Evolutionary conservation across 2,113 vertebrate species (phyloP).

Genomic region (Eptesicus fuscus): DNA sequence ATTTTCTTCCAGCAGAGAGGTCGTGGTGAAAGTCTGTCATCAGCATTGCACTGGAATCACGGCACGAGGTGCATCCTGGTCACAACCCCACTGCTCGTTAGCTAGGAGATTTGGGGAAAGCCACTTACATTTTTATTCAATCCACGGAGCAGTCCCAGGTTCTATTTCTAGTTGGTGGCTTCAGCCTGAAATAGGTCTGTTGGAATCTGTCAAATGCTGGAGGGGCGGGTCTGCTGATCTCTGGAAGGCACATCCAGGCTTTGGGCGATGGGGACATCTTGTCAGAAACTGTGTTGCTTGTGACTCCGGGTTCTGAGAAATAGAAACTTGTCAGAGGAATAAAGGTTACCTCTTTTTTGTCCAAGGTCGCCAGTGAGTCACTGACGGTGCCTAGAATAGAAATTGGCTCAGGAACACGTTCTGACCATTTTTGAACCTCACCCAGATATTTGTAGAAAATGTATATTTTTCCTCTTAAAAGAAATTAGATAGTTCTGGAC

Average conservation of each 20-base stretch:
- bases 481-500: background rate
- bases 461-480: background rate
- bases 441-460: constrained; percentile 41
- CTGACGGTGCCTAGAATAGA: constrained; percentile 61
- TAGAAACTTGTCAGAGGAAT: constrained; percentile 8
- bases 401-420: constrained; percentile 42
- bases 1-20: background rate
- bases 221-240: background rate
- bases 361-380: constrained; percentile 61
- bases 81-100: background rate
- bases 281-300: background rate
- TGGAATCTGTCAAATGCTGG: background rate
- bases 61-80: background rate
- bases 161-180: background rate
- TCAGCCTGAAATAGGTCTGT: background rate
- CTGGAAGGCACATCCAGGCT: background rate
- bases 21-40: background rate
- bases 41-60: background rate
- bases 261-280: background rate
- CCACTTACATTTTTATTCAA: background rate
- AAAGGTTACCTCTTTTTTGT: constrained; percentile 40
- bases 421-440: constrained; percentile 23
- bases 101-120: background rate
- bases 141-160: background rate
- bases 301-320: constrained; percentile 10